Percentiles rank a stretch among this genome's conserved stretches.
These are phyloP conservation scores for Alitta virens DNA, from an alignment of 2,888 invertebrate genomes.

Conservation along the genomic window DNA sequence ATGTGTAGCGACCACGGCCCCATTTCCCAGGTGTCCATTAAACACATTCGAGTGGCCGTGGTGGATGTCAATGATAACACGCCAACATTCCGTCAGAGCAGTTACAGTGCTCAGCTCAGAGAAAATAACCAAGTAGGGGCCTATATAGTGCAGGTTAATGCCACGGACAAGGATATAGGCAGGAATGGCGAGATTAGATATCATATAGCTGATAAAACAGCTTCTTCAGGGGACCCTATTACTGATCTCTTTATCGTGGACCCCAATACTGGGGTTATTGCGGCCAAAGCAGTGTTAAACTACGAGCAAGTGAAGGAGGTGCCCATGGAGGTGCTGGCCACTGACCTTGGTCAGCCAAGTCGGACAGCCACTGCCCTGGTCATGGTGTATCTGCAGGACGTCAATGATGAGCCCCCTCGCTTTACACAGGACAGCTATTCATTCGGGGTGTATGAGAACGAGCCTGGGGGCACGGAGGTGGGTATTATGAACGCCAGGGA, in stretches of 20 bases:
- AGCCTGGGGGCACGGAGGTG: constrained; percentile 19
- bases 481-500: constrained; percentile 21
- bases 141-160: constrained; percentile 23
- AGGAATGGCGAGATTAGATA: constrained; percentile 24
- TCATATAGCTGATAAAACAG: background rate
- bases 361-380: constrained; percentile 19
- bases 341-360: constrained; percentile 19
- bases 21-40: constrained; percentile 8
- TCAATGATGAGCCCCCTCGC: constrained; percentile 30
- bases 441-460: constrained; percentile 26
- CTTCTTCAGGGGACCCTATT: background rate
- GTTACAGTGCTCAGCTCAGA: constrained; percentile 15
- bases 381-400: constrained; percentile 22
- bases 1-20: constrained; percentile 17
- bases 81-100: constrained; percentile 18
- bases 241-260: constrained; percentile 18
- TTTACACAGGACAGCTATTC: constrained; percentile 18
- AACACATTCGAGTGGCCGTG: constrained; percentile 18
- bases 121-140: constrained; percentile 24
- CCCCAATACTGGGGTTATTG: constrained; percentile 14
- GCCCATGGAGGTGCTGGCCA: constrained; percentile 22
- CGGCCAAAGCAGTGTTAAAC: constrained; percentile 19
- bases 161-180: constrained; percentile 24
- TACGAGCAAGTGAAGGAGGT: constrained; percentile 20
- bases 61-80: constrained; percentile 28